Base-by-base conservation (phyloP, 2,113 vertebrate genomes). In the Bubo blakistoni region DNA sequence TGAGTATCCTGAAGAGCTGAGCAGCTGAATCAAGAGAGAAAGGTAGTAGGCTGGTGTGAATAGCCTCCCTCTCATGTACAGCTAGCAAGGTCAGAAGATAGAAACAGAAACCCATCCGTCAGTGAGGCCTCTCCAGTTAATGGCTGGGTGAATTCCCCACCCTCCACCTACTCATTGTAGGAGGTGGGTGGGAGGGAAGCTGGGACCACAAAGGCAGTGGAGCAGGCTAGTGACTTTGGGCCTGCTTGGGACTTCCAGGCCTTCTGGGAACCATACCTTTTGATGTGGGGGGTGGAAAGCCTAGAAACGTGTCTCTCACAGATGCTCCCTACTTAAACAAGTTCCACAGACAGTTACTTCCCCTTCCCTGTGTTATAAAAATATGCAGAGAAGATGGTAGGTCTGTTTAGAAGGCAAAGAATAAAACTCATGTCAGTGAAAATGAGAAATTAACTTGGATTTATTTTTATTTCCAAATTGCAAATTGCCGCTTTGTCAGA, bases 401-500 rank as follows among this genome's bases (percentile, higher is more conserved):
- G 30, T 51, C 55, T 69, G 16, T 70, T 88, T 85, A 81, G 67
- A 90, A 95, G 27, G 9, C 14, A 61, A 67, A 95, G 20, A 54
- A 49, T 72, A 54, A 78, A 70, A 88, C 36, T 72, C 1, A 10
- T 42, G 25, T 74, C 9, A n/a, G 13, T 86, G 78, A 79, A 94
- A 86, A 59, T 22, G 38, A 61, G 44, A 85, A 61, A 85, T 73
- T 96, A 94, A 96, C 89, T 96, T 82, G 70, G 32, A 42, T 94
- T 92, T 96, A 11, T 90, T 90, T 94, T 93, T 94, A 42, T 94
- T 96, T 94, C 86, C 72, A 36, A 86, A 85, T 72, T 79, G 40
- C 90, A 40, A 86, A 62, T 72, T 65, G 65, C 81, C n/a, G 24
- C 89, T 84, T 91, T 90, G 54, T 84, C 96, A 99, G 99, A 98